phyloP scores from a whole-genome alignment of 2,888 invertebrate species.

The Cerastoderma edule region DNA sequence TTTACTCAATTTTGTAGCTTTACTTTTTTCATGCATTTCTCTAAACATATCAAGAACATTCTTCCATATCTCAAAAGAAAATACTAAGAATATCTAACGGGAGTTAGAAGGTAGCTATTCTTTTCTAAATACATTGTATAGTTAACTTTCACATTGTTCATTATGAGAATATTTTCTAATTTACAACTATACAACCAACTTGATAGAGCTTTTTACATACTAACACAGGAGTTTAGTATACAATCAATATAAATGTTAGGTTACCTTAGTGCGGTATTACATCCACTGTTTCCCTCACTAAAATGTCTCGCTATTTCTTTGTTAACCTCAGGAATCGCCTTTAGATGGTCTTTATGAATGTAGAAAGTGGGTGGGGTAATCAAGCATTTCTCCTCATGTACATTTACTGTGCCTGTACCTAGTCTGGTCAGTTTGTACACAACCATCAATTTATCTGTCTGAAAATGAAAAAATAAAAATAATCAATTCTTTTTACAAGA shows the following conservation, averaged over 20 bases:
- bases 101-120: no score
- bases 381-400: conserved; percentile 70
- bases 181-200: not conserved
- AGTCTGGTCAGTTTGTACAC: conserved; percentile 68
- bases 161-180: no score
- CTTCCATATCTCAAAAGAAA: conserved; percentile 2
- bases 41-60: not conserved
- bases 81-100: not conserved
- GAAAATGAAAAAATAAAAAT: no score
- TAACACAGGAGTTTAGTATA: not conserved
- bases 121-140: no score
- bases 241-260: not conserved
- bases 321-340: conserved; percentile 68
- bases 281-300: conserved; percentile 47
- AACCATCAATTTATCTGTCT: conserved; percentile 72
- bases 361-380: conserved; percentile 69
- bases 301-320: conserved; percentile 75
- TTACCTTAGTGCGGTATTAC: conserved; percentile 35
- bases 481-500: no score
- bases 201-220: not conserved
- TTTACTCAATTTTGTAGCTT: not conserved
- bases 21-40: not conserved
- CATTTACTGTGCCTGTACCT: conserved; percentile 49
- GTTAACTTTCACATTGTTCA: no score
- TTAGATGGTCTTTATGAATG: conserved; percentile 68